These are phyloP conservation scores for Tanypteryx hageni DNA, from an alignment of 2,888 invertebrate species.

Conservation along the genomic window DNA sequence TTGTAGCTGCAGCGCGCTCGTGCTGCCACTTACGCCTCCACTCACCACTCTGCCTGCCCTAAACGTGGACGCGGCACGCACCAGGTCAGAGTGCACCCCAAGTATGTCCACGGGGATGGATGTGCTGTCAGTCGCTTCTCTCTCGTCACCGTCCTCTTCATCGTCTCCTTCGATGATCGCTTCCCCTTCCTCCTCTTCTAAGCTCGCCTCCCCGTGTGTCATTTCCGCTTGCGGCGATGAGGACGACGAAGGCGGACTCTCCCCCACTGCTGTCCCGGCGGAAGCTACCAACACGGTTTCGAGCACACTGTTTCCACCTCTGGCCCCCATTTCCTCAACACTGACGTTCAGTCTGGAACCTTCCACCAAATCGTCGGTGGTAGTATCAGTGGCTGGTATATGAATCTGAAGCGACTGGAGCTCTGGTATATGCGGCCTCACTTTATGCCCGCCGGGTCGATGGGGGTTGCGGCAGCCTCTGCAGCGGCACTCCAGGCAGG, in stretches of 20 bases:
- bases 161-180: constrained; percentile 37
- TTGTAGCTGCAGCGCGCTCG: constrained; percentile 74
- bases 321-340: constrained; percentile 16
- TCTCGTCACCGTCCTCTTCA: constrained; percentile 40
- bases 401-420: constrained; percentile 80
- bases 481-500: constrained; percentile 93
- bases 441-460: constrained; percentile 88
- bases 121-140: constrained; percentile 68
- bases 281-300: constrained; percentile 44
- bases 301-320: constrained; percentile 12
- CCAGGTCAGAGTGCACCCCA: constrained; percentile 71
- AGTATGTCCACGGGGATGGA: constrained; percentile 74
- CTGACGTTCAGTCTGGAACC: constrained; percentile 70
- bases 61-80: constrained; percentile 50
- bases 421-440: constrained; percentile 83
- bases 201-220: constrained; percentile 39
- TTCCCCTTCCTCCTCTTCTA: constrained; percentile 51
- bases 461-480: constrained; percentile 95
- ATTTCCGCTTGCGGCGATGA: constrained; percentile 34
- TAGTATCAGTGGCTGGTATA: constrained; percentile 71
- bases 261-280: constrained; percentile 25
- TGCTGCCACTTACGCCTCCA: constrained; percentile 44
- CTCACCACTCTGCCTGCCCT: constrained; percentile 49
- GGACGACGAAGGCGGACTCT: constrained; percentile 36
- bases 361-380: constrained; percentile 73